These are phyloP conservation scores for Trachymyrmex septentrionalis DNA, from an alignment of 1,140 invertebrate species.

Conservation along the genomic window DNA sequence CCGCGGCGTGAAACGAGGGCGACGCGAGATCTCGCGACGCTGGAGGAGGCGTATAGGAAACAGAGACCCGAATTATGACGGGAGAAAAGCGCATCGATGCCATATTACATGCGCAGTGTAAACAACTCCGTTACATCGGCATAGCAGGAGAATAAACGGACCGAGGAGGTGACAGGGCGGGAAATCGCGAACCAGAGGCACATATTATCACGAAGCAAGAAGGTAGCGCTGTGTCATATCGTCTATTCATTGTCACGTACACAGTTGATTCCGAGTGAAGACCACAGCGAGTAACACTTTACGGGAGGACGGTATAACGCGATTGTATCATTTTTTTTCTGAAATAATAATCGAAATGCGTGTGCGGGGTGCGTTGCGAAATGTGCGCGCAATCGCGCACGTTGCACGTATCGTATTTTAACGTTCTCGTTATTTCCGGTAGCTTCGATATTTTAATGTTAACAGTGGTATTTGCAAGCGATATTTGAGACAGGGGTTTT, in stretches of 20 bases:
- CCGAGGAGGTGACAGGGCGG: slow-evolving; percentile 84
- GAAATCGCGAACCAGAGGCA: slow-evolving; percentile 85
- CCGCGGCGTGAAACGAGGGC: neutral
- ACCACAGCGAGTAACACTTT: too few relatives aligned
- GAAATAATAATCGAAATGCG: neutral
- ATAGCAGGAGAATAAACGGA: slow-evolving; percentile 84
- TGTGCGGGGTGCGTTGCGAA: too few relatives aligned
- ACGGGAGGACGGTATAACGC: neutral
- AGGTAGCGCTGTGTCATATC: slow-evolving; percentile 72
- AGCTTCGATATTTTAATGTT: neutral
- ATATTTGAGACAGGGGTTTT: neutral
- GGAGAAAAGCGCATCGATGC: slow-evolving; percentile 72
- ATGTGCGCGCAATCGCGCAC: neutral
- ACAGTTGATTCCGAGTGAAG: neutral
- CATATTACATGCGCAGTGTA: slow-evolving; percentile 87
- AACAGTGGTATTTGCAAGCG: neutral
- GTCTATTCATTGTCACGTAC: neutral
- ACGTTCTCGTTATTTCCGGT: neutral
- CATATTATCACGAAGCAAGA: slow-evolving; percentile 83
- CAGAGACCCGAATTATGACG: neutral
- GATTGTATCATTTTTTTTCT: too few relatives aligned
- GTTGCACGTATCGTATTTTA: neutral
- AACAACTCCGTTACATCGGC: slow-evolving; percentile 87
- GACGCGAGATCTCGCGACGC: slow-evolving; percentile 3
- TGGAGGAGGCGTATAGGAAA: too few relatives aligned